Evolutionary conservation across 2,797 vertebrate genomes (phyloP), one percentile per base, ranked within the genome.

Genomic region (Chiroxiphia lanceolata): DNA sequence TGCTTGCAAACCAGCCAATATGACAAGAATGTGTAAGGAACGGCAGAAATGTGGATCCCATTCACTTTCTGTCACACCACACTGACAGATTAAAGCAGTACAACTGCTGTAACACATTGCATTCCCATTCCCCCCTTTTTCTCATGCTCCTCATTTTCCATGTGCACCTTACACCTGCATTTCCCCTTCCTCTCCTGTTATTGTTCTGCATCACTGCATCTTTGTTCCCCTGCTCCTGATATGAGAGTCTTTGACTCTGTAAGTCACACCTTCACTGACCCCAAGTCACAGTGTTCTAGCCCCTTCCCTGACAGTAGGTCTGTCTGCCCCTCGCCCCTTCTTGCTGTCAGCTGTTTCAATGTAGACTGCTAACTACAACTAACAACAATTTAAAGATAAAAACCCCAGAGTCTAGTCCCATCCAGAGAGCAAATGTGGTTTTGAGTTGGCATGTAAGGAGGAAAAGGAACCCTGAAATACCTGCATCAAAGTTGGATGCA

Each of bases 11-110:
- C 21, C 51, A 94, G 85, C 47, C 88, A 95, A 57, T 31, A 57
- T 54, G 81, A 93, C 77, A 92, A 77, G 54, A 90, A 86, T 22
- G 63, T 82, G n/a, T 77, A 92, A 87, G 90, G 72, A 94, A 59
- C 1, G 0, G 77, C 77, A 97, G 77, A 94, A 94, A 87, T 11
- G 56, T 60, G 67, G 59, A 89, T 82, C 40, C 63, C 10, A 12
- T 79, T 95, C 74, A 59, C 70, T 79, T 38, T 50, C 36, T 67
- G 29, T 76, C 86, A 90, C 18, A 60, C 18, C 51, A 38, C 21
- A 53, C 31, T 21, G 10, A 67, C 80, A 92, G 40, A 92, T 59
- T 36, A 89, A 88, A 87, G 61, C 36, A 60, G 50, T 8, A 2
- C 38, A 86, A 83, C 14, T 70, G 70, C 44, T 79, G 9, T 51